Evolutionary conservation across 2,113 vertebrate species (phyloP).

Genomic region (Labrus mixtus): DNA sequence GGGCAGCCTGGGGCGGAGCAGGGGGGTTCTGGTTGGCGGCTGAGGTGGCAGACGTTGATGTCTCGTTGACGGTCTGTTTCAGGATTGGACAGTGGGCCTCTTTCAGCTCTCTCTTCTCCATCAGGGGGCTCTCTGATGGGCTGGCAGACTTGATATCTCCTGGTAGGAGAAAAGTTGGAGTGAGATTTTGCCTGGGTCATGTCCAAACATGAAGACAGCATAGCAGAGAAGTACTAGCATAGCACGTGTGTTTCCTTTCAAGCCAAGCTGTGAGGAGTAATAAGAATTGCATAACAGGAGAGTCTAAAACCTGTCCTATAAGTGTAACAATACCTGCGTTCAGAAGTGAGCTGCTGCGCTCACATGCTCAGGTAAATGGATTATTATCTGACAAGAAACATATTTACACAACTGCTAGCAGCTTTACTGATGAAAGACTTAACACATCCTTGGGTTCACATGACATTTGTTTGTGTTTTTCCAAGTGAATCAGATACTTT

Average conservation of each 20-base stretch:
- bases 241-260: conserved; percentile 14
- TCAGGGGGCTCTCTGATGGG: conserved; percentile 93
- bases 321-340: conserved; percentile 4
- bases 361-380: conserved; percentile 55
- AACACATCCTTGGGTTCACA: conserved; percentile 11
- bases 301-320: conserved; percentile 24
- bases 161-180: conserved; percentile 58
- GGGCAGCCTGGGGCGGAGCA: conserved; percentile 47
- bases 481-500: conserved; percentile 15
- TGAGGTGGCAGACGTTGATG: background rate
- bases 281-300: conserved; percentile 35
- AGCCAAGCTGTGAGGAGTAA: conserved; percentile 2
- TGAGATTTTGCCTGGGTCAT: conserved; percentile 28
- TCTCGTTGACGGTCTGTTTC: conserved; percentile 85
- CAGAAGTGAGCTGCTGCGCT: conserved; percentile 5
- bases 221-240: conserved; percentile 33
- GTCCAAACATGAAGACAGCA: conserved; percentile 41
- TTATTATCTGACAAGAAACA: conserved; percentile 42
- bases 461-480: conserved; percentile 42
- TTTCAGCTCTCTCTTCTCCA: conserved; percentile 90
- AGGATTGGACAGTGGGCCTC: conserved; percentile 81
- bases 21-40: conserved; percentile 26
- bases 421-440: conserved; percentile 27
- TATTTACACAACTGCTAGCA: conserved; percentile 41
- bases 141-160: conserved; percentile 91